These are phyloP conservation scores for Aleiodes sp. DNA, from an alignment of 1,140 invertebrate genomes.

Conservation along the genomic window DNA sequence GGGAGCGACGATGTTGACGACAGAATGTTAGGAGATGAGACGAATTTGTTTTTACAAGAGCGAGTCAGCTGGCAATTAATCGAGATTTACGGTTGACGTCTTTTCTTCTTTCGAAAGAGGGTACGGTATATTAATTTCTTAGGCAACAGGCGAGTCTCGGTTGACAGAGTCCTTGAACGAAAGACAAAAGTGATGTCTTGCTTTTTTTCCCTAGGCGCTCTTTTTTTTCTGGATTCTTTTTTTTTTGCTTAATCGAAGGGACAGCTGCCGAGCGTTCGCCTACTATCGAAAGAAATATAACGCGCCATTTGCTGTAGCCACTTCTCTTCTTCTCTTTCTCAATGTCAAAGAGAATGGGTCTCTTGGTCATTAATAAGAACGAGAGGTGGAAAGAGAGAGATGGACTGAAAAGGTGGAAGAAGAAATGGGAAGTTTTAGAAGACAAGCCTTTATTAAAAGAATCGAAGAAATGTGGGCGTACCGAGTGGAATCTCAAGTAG, in stretches of 20 bases:
- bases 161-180: slow-evolving; percentile 37
- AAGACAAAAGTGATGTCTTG: background rate
- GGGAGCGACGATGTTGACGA: background rate
- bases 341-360: slow-evolving; percentile 19
- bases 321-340: background rate
- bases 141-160: slow-evolving; percentile 3
- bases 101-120: slow-evolving; percentile 32
- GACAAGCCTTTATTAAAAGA: slow-evolving; percentile 49
- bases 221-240: slow-evolving; percentile 25
- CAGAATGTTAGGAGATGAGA: background rate
- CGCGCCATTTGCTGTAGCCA: slow-evolving; percentile 27
- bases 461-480: slow-evolving; percentile 51
- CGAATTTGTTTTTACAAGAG: slow-evolving; percentile 44
- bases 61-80: slow-evolving; percentile 54
- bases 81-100: slow-evolving; percentile 54
- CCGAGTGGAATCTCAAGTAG: slow-evolving; percentile 42
- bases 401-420: too few species aligned
- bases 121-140: slow-evolving; percentile 53
- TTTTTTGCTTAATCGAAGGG: slow-evolving; percentile 41
- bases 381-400: background rate
- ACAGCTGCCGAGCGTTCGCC: slow-evolving; percentile 50
- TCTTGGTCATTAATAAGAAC: slow-evolving; percentile 39
- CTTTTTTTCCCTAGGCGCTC: background rate
- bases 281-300: slow-evolving; percentile 29
- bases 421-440: background rate